Conservation (phyloP, 2,888 invertebrate genomes). For the Heliconius charithonia region DNA sequence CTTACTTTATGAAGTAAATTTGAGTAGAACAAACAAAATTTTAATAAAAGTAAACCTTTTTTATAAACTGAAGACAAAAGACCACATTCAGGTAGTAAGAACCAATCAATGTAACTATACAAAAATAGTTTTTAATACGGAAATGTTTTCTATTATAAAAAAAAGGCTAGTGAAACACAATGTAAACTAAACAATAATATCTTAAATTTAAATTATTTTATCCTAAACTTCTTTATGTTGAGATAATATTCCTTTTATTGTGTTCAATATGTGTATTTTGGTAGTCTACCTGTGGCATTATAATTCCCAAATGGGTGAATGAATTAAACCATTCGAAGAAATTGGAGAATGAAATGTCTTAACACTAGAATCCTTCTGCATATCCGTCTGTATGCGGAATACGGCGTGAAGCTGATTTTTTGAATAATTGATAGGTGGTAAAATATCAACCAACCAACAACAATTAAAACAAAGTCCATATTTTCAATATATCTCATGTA, state of each 20-base stretch:
- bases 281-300: not conserved
- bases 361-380: too few relatives aligned
- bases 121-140: not conserved
- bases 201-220: slow-evolving; percentile 15
- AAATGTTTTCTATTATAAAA: not conserved
- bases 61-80: not conserved
- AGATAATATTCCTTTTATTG: not conserved
- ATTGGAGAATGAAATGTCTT: too few relatives aligned
- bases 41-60: not conserved
- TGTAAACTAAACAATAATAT: slow-evolving; percentile 22
- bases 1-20: not conserved
- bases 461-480: not conserved
- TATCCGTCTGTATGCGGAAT: too few relatives aligned
- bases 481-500: too few relatives aligned
- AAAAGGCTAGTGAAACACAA: not conserved
- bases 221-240: not conserved
- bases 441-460: not conserved
- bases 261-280: not conserved
- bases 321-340: too few relatives aligned
- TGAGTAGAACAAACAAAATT: not conserved
- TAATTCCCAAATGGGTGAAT: too few relatives aligned
- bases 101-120: not conserved
- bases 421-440: too few relatives aligned
- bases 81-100: not conserved
- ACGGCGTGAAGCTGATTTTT: too few relatives aligned